These are phyloP conservation scores for Caerostris darwini DNA, from an alignment of 1,140 invertebrate species.

Conservation along the genomic window DNA sequence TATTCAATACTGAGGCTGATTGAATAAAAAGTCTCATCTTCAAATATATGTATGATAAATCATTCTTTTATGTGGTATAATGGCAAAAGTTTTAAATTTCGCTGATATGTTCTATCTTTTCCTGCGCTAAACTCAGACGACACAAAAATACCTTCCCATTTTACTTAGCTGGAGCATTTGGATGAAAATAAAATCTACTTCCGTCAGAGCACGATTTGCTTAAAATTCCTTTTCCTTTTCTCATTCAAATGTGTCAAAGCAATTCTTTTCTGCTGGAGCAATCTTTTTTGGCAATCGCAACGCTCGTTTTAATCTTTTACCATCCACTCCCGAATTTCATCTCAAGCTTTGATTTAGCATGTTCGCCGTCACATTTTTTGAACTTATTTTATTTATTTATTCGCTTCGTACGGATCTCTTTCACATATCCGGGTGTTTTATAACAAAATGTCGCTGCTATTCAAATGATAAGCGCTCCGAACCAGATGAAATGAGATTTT, in stretches of 20 bases:
- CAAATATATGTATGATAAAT: constrained; percentile 36
- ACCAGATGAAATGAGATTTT: constrained; percentile 60
- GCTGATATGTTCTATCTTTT: not conserved
- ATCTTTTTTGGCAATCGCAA: constrained; percentile 49
- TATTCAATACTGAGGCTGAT: constrained; percentile 1
- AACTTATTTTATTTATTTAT: constrained; percentile 50
- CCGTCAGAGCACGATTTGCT: constrained; percentile 49
- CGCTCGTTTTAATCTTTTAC: constrained; percentile 59
- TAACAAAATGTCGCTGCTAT: constrained; percentile 68
- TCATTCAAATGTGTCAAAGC: constrained; percentile 60
- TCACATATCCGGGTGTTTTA: constrained; percentile 57
- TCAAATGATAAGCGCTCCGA: constrained; percentile 58
- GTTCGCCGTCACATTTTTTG: constrained; percentile 36
- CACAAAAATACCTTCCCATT: constrained; percentile 29
- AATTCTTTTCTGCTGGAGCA: constrained; percentile 44
- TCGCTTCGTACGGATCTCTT: constrained; percentile 1
- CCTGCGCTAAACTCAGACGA: not conserved
- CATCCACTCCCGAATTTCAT: constrained; percentile 34
- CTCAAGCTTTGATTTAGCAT: constrained; percentile 61
- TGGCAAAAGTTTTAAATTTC: constrained; percentile 28
- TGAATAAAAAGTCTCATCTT: not conserved
- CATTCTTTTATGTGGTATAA: constrained; percentile 26
- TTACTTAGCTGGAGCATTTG: constrained; percentile 33
- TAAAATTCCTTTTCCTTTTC: constrained; percentile 41
- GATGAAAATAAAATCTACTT: constrained; percentile 53